Evolutionary conservation across 2,113 vertebrate genomes (phyloP).

Genomic region (Capricornis sumatraensis): DNA sequence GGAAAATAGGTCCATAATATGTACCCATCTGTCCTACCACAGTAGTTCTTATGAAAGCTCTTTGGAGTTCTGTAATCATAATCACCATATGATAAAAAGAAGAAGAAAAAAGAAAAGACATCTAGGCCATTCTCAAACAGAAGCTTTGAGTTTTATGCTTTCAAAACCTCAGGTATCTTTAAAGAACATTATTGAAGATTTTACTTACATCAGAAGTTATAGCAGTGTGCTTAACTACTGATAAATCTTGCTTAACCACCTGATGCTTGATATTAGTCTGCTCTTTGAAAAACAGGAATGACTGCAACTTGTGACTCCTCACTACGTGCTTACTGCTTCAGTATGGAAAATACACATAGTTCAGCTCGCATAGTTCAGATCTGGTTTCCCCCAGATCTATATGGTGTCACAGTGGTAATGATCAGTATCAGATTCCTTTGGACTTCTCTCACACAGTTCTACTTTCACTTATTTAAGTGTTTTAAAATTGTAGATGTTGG

Average conservation of each 20-base stretch:
- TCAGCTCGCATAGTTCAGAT: too few relatives aligned
- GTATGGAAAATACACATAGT: not conserved
- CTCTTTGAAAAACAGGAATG: conserved; percentile 2
- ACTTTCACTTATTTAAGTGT: conserved; percentile 5
- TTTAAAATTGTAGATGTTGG: not conserved
- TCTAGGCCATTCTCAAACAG: not conserved
- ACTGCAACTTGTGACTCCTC: not conserved
- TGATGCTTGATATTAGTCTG: not conserved
- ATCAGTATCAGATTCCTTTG: not conserved
- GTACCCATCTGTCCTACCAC: not conserved
- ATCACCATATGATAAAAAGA: not conserved
- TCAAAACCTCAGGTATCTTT: conserved; percentile 18
- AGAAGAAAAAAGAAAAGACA: not conserved
- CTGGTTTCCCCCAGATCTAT: not conserved
- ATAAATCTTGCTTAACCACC: not conserved
- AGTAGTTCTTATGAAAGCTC: not conserved
- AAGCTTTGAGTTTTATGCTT: conserved; percentile 7
- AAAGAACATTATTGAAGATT: conserved; percentile 4
- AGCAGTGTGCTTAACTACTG: not conserved
- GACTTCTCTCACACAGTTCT: not conserved
- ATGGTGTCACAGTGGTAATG: not conserved
- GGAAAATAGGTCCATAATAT: conserved; percentile 36
- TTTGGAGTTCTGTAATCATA: not conserved
- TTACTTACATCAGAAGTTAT: not conserved
- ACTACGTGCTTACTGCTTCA: not conserved